Base-by-base conservation (phyloP, 1,140 invertebrate species). In the Phymorhynchus buccinoides region DNA sequence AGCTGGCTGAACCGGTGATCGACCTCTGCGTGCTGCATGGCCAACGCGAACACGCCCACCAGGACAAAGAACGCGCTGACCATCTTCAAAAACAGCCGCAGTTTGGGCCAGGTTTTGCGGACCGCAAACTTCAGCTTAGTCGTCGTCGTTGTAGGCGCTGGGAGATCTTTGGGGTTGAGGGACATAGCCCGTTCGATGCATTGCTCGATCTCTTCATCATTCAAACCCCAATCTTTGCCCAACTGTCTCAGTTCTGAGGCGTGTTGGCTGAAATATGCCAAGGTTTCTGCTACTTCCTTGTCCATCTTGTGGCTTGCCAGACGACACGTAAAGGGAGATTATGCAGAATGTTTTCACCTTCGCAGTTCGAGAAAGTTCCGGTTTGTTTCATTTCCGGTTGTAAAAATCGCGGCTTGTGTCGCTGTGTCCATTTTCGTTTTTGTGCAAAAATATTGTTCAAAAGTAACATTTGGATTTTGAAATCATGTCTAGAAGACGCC, bases 401-500 rank as follows among this genome's bases (percentile, higher is more conserved):
- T 41, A 7, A 22, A 3, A 41, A 27, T 37, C 0, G 32, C 73
- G 73, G 73, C 73, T 35, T 75, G 73, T 7, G 37, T 27, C 35
- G 9, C 18, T 37, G 68, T 71, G 30, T 32, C 32, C 32, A 39
- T 41, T 75, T 7, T 39, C 30, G 42, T 30, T 27, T 22, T 56
- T 6, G 39, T 22, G 39, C 42, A 88, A 83, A 52, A 52, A 52
- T 18, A 52, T 18, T 52, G 48, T 14, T 14, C 48, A 52, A 18
- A 18, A 52, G 48, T 52, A 14, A 27, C 22, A 22, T 62, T 62
- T 62, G 22, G 12, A 22, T 62, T 22, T 62, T 62, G 44, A 16
- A 62, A 27, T 62, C 7, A 87, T 87, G 85, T 88, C 88, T 18
- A 85, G 89, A 85, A 81, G 89, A 73, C 79, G 88, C 66, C 56